A percentile compares a stretch with the other conserved stretches of the same genome.
Conservation (phyloP, 2,888 invertebrate genomes). For the Scaptodrosophila latifasciaeformis region DNA sequence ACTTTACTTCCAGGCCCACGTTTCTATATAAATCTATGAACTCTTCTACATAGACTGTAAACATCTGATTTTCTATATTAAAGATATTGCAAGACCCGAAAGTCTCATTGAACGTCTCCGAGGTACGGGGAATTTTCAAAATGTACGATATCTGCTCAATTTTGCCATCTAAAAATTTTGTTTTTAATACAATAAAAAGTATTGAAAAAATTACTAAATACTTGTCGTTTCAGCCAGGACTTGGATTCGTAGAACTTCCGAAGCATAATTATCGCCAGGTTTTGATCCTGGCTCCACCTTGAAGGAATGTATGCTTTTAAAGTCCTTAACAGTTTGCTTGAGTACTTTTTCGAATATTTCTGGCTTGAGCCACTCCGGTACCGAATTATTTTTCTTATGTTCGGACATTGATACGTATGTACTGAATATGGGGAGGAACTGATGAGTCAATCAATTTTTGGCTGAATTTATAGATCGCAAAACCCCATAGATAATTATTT, state of each 20-base stretch:
- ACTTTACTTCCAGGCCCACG: constrained; percentile 35
- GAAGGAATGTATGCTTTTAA: constrained; percentile 9
- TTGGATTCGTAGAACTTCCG: constrained; percentile 19
- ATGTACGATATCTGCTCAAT: constrained; percentile 21
- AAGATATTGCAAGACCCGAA: constrained; percentile 38
- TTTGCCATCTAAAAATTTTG: constrained; percentile 46
- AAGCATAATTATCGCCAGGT: constrained; percentile 10
- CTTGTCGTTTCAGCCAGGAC: constrained; percentile 15
- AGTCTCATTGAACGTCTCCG: constrained; percentile 22
- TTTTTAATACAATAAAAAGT: too few relatives aligned
- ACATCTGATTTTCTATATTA: constrained; percentile 50
- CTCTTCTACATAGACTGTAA: constrained; percentile 40
- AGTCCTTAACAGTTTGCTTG: constrained; percentile 6
- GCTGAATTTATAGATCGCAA: not conserved
- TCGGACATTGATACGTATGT: too few relatives aligned
- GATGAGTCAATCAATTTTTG: too few relatives aligned
- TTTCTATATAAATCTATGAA: constrained; percentile 41
- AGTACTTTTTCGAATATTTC: constrained; percentile 27
- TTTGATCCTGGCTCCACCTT: constrained; percentile 18
- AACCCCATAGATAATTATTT: not conserved
- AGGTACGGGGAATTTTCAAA: constrained; percentile 28
- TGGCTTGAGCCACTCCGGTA: constrained; percentile 31
- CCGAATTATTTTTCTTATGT: not conserved
- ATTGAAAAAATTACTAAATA: too few relatives aligned
- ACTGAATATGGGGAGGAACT: too few relatives aligned